Evolutionary conservation across 2,113 vertebrate species (phyloP).

Genomic region (Tautogolabrus adspersus): DNA sequence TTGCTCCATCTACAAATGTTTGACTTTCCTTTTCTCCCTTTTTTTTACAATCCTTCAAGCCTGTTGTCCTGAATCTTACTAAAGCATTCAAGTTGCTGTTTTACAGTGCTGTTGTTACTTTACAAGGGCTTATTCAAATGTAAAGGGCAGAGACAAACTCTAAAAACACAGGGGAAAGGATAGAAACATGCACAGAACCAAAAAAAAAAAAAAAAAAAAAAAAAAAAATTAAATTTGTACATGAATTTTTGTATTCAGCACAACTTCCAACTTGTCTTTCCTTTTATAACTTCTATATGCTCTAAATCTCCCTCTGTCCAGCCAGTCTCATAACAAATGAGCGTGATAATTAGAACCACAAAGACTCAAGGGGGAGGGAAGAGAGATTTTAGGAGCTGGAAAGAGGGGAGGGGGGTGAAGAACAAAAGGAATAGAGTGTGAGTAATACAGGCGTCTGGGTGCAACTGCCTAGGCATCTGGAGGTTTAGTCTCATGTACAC

Average conservation of each 20-base stretch:
- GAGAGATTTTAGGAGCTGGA: constrained; percentile 25
- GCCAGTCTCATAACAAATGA: constrained; percentile 70
- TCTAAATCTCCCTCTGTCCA: constrained; percentile 46
- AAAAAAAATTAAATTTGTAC: too few relatives aligned
- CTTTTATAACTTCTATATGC: constrained; percentile 11
- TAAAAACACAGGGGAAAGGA: constrained; percentile 2
- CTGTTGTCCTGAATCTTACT: constrained; percentile 32
- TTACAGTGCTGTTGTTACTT: constrained; percentile 48
- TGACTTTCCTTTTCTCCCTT: constrained; percentile 12
- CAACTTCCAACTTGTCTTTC: not conserved
- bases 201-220: not conserved
- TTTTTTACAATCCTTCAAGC: constrained; percentile 7
- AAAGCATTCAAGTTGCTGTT: constrained; percentile 29
- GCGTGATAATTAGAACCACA: constrained; percentile 76
- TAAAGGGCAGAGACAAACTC: constrained; percentile 34
- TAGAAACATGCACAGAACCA: not conserved
- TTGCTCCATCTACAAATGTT: not conserved
- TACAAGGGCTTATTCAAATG: constrained; percentile 43
- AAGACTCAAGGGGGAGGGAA: constrained; percentile 46
- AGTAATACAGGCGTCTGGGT: constrained; percentile 72
- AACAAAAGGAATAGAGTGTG: constrained; percentile 70
- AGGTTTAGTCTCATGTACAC: constrained; percentile 46
- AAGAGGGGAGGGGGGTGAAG: constrained; percentile 7
- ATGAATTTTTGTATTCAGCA: too few relatives aligned
- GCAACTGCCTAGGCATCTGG: constrained; percentile 67